These are phyloP conservation scores for Rissa tridactyla DNA, from an alignment of 2,113 vertebrate species.

Conservation along the genomic window DNA sequence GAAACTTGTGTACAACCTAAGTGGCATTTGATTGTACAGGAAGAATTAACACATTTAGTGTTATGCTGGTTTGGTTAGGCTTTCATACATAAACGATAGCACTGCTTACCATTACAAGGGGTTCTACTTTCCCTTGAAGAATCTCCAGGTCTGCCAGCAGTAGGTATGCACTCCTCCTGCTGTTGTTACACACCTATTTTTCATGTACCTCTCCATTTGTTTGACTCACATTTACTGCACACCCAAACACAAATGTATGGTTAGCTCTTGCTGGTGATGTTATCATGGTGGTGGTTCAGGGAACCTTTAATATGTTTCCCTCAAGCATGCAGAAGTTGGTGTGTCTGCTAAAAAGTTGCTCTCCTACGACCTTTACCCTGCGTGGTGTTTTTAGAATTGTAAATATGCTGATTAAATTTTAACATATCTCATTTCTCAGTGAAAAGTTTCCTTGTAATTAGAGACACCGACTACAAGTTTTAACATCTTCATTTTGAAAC, in stretches of 20 bases:
- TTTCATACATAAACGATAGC: neutral
- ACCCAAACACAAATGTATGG: neutral
- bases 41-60: neutral
- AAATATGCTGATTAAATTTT: neutral
- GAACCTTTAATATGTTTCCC: neutral
- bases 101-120: neutral
- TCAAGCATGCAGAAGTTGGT: neutral
- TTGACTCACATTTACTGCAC: neutral
- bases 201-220: neutral
- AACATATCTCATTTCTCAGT: accelerated
- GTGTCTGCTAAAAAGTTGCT: neutral
- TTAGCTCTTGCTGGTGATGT: neutral
- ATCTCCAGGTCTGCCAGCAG: neutral
- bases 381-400: neutral
- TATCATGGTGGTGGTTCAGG: neutral
- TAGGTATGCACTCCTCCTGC: neutral
- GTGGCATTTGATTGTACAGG: neutral
- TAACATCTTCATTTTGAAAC: neutral
- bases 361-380: neutral
- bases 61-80: neutral
- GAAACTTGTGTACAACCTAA: neutral
- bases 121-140: neutral
- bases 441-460: neutral
- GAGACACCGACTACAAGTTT: neutral
- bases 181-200: neutral